Conservation (phyloP, 2,888 invertebrate species). For the Nezara viridula region DNA sequence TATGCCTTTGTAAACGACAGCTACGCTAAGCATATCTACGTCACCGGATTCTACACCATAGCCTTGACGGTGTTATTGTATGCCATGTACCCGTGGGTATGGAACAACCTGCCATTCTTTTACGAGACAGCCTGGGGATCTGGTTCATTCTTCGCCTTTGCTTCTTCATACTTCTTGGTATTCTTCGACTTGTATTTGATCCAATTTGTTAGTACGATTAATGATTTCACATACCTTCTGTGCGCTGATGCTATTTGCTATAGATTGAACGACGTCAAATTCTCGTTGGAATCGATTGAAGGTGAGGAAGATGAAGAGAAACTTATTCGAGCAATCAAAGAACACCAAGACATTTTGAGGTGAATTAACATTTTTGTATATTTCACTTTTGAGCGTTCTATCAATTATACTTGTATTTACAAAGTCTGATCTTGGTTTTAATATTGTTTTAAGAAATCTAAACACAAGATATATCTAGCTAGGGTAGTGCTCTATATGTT, state of each 20-base stretch:
- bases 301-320: background rate
- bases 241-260: constrained; percentile 21
- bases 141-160: background rate
- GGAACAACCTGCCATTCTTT: background rate
- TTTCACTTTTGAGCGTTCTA: background rate
- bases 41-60: background rate
- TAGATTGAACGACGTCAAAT: background rate
- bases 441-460: no score
- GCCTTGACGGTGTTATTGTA: background rate
- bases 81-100: background rate
- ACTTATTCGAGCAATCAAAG: background rate
- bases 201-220: background rate
- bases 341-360: constrained; percentile 28
- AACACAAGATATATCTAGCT: no score
- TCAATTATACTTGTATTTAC: no score
- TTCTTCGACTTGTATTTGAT: constrained; percentile 22
- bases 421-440: no score
- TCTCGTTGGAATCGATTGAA: background rate
- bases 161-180: background rate
- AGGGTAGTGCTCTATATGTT: no score
- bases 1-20: background rate
- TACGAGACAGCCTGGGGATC: constrained; percentile 6
- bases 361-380: background rate
- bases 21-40: background rate
- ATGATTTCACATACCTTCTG: constrained; percentile 17